These are phyloP conservation scores for Brachycybe producta DNA, from an alignment of 2,888 invertebrate genomes.

Conservation along the genomic window DNA sequence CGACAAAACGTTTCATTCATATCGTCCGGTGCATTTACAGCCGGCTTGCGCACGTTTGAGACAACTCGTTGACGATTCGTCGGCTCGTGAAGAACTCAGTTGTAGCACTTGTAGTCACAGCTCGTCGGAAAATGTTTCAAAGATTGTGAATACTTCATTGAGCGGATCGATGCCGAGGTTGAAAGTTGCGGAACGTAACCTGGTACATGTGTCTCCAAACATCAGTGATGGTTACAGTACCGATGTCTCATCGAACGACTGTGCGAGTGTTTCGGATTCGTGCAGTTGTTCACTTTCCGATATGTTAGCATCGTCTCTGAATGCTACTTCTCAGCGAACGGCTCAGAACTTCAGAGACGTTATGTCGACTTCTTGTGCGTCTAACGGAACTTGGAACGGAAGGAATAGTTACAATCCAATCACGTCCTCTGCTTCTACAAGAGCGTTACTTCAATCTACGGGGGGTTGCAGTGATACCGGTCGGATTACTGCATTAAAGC, in stretches of 20 bases:
- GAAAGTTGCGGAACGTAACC: background rate
- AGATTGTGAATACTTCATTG: slow-evolving; percentile 10
- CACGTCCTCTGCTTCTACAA: too few relatives aligned
- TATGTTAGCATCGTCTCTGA: too few relatives aligned
- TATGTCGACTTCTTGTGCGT: too few relatives aligned
- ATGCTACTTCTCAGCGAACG: too few relatives aligned
- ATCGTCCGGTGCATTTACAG: slow-evolving; percentile 19
- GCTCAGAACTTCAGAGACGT: too few relatives aligned
- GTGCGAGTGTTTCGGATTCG: background rate
- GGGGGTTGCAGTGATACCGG: too few relatives aligned
- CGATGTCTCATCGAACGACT: slow-evolving; percentile 12
- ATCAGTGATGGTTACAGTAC: slow-evolving; percentile 15
- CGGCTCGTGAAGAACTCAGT: slow-evolving; percentile 16
- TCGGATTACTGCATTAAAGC: too few relatives aligned
- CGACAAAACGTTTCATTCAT: slow-evolving; percentile 4
- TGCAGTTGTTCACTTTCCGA: slow-evolving; percentile 7
- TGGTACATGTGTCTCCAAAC: too few relatives aligned
- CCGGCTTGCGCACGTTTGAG: slow-evolving; percentile 17
- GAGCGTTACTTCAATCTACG: too few relatives aligned
- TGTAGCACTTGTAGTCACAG: slow-evolving; percentile 19
- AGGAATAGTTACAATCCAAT: too few relatives aligned
- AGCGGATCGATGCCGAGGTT: background rate
- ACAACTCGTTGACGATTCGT: slow-evolving; percentile 12
- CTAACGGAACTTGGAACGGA: too few relatives aligned
- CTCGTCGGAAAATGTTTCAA: slow-evolving; percentile 16